Base-by-base conservation (phyloP, 2,797 vertebrate species). In the Pogoniulus pusillus region DNA sequence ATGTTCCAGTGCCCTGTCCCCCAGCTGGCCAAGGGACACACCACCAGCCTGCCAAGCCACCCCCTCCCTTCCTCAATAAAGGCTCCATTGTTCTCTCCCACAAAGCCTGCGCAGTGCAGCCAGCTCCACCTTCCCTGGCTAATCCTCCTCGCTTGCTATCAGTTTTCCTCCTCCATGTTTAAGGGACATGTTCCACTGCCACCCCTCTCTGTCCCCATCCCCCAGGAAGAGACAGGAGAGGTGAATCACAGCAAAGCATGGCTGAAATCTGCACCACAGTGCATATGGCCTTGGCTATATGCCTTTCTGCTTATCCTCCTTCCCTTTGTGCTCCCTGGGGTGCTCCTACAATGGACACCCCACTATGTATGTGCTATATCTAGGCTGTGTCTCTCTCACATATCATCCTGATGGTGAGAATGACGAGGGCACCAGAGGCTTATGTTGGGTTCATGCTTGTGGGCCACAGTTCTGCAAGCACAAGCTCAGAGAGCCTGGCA, bases 81-180 rank as follows among this genome's bases (percentile, higher is more conserved):
- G 91, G 86, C 74, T 54, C 16, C 86, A 94, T 94, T 96, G 95
- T 96, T 93, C 84, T 86, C 35, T 30, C 83, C 57, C 0, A 88
- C 94, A 87, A 84, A 95, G 93, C 93, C 88, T 16, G 80, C 82
- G 43, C 18, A 94, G 89, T 65, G 79, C 92, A 72, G 93, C 62
- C 62, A 47, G 82, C 90, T 93, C 95, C 94, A 89, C 94, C 94
- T 94, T 94, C 90, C 78, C 69, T 7, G 5, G 35, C 83, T 81
- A 84, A n/a, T 78, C 87, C 80, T 88, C 64, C 53, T 1, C 4
- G 15, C 55, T 69, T 14, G 51, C 65, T 87, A 71, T 91, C 90
- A 54, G 68, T 23, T 95, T 91, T 86, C 94, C 83, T 82, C 20
- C 85, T 69, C 2, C 3, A 6, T 57, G 73, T 66, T 57, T 47